Evolutionary conservation across 2,797 vertebrate genomes (phyloP).

Genomic region (Denticeps clupeoides): DNA sequence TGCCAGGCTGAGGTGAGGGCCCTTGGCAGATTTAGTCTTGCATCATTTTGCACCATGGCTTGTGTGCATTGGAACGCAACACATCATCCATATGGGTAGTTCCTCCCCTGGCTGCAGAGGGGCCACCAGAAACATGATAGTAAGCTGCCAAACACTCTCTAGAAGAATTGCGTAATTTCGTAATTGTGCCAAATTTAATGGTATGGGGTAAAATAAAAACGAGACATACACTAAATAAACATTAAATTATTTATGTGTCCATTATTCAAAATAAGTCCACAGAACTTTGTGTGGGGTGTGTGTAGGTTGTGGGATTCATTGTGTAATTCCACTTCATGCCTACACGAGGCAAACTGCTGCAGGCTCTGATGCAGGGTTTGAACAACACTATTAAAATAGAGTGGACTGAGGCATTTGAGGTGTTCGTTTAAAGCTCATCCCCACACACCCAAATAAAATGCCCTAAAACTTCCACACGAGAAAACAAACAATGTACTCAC

Average conservation of each 20-base stretch:
- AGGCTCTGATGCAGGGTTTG: too few species aligned
- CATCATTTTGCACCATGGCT: too few species aligned
- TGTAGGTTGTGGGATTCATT: background rate
- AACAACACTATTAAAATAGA: too few species aligned
- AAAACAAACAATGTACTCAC: too few species aligned
- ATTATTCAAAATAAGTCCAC: too few species aligned
- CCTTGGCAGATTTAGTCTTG: too few species aligned
- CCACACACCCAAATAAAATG: too few species aligned
- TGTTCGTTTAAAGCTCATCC: too few species aligned
- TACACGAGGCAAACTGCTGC: background rate
- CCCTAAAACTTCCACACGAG: too few species aligned
- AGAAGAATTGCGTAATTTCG: too few species aligned
- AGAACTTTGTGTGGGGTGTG: background rate
- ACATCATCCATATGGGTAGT: background rate
- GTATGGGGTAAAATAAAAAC: constrained; percentile 10
- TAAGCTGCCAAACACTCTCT: background rate
- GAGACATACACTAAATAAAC: background rate
- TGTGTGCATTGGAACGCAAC: too few species aligned
- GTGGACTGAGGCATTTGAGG: background rate
- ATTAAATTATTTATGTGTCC: too few species aligned
- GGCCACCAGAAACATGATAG: background rate
- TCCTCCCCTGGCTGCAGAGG: background rate
- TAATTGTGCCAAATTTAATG: constrained; percentile 9
- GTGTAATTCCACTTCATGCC: constrained; percentile 1
- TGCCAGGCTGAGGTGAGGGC: background rate